These are phyloP conservation scores for Cryptosula pallasiana DNA, from an alignment of 2,888 invertebrate species.

Conservation along the genomic window DNA sequence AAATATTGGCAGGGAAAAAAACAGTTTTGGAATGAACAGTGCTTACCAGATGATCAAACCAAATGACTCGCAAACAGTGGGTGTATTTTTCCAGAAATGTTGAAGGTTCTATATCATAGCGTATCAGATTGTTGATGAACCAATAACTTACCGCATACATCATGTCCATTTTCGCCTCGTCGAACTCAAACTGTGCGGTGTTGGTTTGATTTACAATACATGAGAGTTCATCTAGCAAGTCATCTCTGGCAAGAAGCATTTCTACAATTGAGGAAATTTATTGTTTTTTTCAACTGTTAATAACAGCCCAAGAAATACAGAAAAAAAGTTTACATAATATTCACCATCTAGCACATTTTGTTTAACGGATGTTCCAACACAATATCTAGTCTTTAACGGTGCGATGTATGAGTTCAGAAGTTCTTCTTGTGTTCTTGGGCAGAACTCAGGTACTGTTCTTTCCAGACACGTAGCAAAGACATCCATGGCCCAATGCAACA, in stretches of 20 bases:
- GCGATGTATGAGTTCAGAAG: neutral
- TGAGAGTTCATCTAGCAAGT: neutral
- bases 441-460: neutral
- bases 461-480: no score
- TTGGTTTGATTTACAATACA: neutral
- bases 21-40: no score
- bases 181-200: neutral
- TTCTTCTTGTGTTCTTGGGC: neutral
- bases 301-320: no score
- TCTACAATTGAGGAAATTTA: neutral
- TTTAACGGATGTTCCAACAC: neutral
- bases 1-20: no score
- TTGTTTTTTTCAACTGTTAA: neutral
- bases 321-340: no score
- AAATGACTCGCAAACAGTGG: no score
- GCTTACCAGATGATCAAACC: no score
- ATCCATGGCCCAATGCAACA: no score
- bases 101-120: no score
- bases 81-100: no score
- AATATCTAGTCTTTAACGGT: neutral
- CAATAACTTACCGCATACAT: neutral
- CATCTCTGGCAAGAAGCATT: neutral
- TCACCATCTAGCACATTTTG: no score
- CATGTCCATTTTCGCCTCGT: neutral
- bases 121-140: no score